Evolutionary conservation across 2,888 invertebrate species (phyloP), one percentile per base, ranked within the genome.

Genomic region (Loripinus fragilis): DNA sequence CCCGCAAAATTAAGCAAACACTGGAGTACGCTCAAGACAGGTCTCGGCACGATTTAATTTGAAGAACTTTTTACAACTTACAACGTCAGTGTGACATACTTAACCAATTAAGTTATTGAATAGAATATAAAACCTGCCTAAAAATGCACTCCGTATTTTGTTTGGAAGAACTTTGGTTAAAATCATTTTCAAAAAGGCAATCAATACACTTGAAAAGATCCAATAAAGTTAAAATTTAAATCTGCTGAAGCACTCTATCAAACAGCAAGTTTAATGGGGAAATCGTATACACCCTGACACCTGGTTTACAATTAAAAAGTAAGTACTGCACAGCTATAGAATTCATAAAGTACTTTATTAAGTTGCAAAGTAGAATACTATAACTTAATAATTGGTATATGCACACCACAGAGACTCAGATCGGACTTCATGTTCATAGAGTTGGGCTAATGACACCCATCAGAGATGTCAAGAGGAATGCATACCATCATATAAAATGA

Each of bases 61-160:
- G 20, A 60, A 17, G 10, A 60, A 60, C 23, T 60, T 60, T 12
- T 60, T 60, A 60, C 60, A 60, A 30, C 23, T 60, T 33, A 33
- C 38, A 38, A 12, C 38, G 38, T 48, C 23, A n/a, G 23, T 23
- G 20, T 48, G 23, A 48, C 23, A 48, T 17, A 48, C 48, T 23
- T 5, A 48, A 20, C 38, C 38, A 38, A 38, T 38, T 38, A 38
- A 38, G 38, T 38, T 38, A 38, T 38, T 45, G 17, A 45, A 45
- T 20, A 17, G 17, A 45, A 45, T 20, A 45, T 45, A 45, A 45
- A 5, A 45, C 17, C 45, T 17, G 28, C 1, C 1, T 60, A 25
- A 33, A 33, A 60, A 60, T 60, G 60, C 60, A 60, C 60, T 33
- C 28, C 10, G 60, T 2, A 2, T 55, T 60, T 12, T 23, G 25